A percentile compares a stretch with the other conserved stretches of the same genome.
Conservation (phyloP, 1,140 invertebrate species). For the Anastrepha obliqua region DNA sequence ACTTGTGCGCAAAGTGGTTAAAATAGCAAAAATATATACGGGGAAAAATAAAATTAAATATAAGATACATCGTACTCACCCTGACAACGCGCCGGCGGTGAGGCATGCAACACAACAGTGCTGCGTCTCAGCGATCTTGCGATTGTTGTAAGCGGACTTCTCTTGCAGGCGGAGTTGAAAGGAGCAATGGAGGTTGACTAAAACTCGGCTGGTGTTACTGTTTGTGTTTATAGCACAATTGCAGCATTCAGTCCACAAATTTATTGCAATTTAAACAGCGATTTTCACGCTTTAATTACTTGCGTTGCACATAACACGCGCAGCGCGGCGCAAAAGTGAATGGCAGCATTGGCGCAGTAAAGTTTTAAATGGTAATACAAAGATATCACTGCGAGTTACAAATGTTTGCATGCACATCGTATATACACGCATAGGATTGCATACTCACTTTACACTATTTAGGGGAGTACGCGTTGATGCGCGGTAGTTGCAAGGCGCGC, state of each 20-base stretch:
- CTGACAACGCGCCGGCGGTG: background rate
- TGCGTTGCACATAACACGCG: slow-evolving; percentile 47
- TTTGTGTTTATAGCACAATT: background rate
- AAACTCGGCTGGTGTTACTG: background rate
- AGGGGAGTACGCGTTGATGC: background rate
- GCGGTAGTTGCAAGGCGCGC: slow-evolving; percentile 12
- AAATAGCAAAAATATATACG: background rate
- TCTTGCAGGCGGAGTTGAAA: background rate
- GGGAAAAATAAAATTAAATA: background rate
- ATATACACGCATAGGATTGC: background rate
- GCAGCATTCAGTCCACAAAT: slow-evolving; percentile 66
- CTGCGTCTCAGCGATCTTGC: background rate
- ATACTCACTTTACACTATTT: background rate
- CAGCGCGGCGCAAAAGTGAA: slow-evolving; percentile 40
- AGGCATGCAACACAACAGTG: no score
- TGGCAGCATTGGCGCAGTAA: background rate
- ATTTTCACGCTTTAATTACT: slow-evolving; percentile 74
- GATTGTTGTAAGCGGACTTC: no score
- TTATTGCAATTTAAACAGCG: slow-evolving; percentile 73
- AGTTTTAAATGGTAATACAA: slow-evolving; percentile 15
- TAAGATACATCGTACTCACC: background rate
- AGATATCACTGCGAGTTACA: slow-evolving; percentile 19
- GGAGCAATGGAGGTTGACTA: background rate
- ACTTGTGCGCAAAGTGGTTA: slow-evolving; percentile 17
- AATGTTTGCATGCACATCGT: background rate